Base-by-base conservation (phyloP, 2,888 invertebrate genomes). In the Agrochola circellaris region DNA sequence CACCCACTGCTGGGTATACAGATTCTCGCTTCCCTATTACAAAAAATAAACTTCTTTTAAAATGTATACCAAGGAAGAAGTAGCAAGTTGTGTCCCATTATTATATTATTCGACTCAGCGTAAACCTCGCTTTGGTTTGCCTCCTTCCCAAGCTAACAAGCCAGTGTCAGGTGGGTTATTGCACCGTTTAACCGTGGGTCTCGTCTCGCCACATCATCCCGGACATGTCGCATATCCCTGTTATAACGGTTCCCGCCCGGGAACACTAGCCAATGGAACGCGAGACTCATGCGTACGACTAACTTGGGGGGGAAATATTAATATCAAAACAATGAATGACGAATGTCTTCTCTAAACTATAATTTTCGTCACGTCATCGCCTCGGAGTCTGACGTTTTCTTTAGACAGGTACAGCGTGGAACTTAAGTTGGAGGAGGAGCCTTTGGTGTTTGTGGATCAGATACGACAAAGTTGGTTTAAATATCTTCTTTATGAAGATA, bases 371-470 rank as follows among this genome's bases (percentile, higher is more conserved):
- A 11, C 20, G 38, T 30, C 48, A 48, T 30, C 58, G 67, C 69
- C 60, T 30, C 42, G n/a, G 30, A 81, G 88, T 91, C 88, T 88
- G 88, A 77, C 88, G 87, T 89, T 88, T 87, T 78, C 88, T 88
- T 87, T 90, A 89, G 88, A 88, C 88, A 89, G 84, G 84, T 80
- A 86, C 84, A 85, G 79, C 82, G 82, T 77, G 80, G 87, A 87
- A 86, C 83, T 81, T 23, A 23, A 11, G 13, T 34, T 23, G 13
- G 2, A 20, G 20, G 34, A 79, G 82, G 77, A 86, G 82, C 86
- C 87, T 89, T 92, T 92, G 90, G 89, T 90, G 87, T 88, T 89
- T 88, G 88, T 90, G 87, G 86, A 85, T 86, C 5, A 9, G 13
- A 17, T 30, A 73, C 75, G 81, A 23, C 23, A 67, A 58, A 54